phyloP scores from a whole-genome alignment of 2,113 vertebrate genomes.

The Potamarius usumacintae region DNA sequence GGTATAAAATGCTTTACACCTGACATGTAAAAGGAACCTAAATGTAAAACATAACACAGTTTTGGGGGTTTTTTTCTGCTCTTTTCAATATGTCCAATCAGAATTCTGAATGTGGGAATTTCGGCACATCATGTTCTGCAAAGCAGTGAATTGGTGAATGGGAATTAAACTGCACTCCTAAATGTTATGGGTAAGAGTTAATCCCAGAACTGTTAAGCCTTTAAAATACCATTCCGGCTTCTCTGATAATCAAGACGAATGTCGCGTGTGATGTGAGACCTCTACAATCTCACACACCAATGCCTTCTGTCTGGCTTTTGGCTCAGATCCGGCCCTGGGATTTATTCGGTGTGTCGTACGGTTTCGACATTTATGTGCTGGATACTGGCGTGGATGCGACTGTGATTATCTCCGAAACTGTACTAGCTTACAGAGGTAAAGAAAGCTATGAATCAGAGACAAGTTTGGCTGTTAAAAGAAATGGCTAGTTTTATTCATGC shows the following conservation, averaged over 20 bases:
- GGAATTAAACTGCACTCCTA: constrained; percentile 10
- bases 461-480: not conserved
- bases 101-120: not conserved
- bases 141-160: constrained; percentile 10
- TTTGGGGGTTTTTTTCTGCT: not conserved
- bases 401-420: not conserved
- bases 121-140: not conserved
- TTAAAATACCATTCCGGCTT: constrained; percentile 55
- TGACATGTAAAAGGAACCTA: not conserved
- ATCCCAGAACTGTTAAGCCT: constrained; percentile 59
- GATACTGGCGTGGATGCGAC: not conserved
- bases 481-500: not conserved
- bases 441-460: constrained; percentile 7
- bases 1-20: not conserved
- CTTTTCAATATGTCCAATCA: not conserved
- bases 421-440: not conserved
- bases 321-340: not conserved
- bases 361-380: constrained; percentile 9
- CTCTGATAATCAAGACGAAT: constrained; percentile 66
- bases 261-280: constrained; percentile 56
- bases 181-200: constrained; percentile 54
- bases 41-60: not conserved
- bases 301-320: not conserved
- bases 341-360: not conserved
- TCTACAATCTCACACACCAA: not conserved